Evolutionary conservation across 2,888 invertebrate genomes (phyloP), one percentile per base, ranked within the genome.

Genomic region (Mimumesa dahlbomi): DNA sequence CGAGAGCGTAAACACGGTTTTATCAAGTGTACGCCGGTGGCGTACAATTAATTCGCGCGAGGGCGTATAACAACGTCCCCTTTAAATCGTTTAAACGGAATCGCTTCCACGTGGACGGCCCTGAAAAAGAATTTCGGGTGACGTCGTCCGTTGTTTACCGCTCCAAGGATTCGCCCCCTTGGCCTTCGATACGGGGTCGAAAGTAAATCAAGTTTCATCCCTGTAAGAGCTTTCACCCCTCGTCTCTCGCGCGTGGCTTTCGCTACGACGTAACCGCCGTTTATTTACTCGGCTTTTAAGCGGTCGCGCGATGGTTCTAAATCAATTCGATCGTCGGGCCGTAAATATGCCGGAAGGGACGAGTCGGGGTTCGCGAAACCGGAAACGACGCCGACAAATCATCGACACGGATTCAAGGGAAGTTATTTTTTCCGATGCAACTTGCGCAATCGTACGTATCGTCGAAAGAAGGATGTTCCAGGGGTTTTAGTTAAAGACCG

Each of bases 221-320:
- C 64, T 54, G 69, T 72, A 68, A 75, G 67, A 77, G 75, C 64
- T 73, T 75, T 67, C 78, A 40, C 57, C 72, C 72, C 48, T 56
- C n/a, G 19, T 19, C 59, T 48, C 38, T 53, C 31, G 38, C 13
- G 11, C 50, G 43, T 40, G 19, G 53, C 59, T 75, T 75, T 75
- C 75, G 75, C 29, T 57, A 59, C 49, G 64, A 57, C 71, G 63
- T 76, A 62, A 69, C 50, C 34, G 62, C 56, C 70, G 70, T 71
- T 76, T 79, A 76, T 79, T 79, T 72, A 69, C 74, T 65, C 40
- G 69, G 79, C 74, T 79, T 76, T 78, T 74, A 76, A 78, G 69
- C 66, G 73, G 45, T 29, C 29, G 16, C 21, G 11, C 48, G 53
- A 38, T 52, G 54, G 57, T 65, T 42, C 70, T 76, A 73, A 78